Conservation (phyloP, 1,140 invertebrate genomes). For the Brachionus koreanus region DNA sequence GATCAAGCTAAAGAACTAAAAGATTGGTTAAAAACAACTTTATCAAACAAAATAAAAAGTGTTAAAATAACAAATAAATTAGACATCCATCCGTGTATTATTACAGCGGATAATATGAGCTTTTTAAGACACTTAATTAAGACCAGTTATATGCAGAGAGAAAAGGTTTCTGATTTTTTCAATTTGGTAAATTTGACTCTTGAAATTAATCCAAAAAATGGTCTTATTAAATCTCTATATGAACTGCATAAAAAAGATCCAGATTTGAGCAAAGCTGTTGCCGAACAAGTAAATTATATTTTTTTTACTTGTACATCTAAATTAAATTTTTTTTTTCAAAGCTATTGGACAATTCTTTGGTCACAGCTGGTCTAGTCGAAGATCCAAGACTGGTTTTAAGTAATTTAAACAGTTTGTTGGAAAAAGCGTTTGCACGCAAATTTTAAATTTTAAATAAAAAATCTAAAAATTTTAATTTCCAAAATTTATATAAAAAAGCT, state of each 20-base stretch:
- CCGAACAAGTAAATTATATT: conserved; percentile 66
- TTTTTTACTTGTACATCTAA: neutral
- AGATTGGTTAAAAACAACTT: conserved; percentile 66
- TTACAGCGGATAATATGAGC: conserved; percentile 91
- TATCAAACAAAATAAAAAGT: conserved; percentile 44
- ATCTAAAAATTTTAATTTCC: too few species aligned
- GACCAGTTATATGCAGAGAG: conserved; percentile 77
- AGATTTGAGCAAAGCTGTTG: conserved; percentile 75
- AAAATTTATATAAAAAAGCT: too few species aligned
- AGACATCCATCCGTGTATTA: conserved; percentile 82
- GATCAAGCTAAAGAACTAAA: conserved; percentile 72
- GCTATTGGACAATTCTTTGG: conserved; percentile 87
- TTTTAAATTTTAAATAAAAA: neutral
- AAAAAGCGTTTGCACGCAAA: conserved; percentile 60
- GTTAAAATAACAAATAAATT: conserved; percentile 70
- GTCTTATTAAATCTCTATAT: conserved; percentile 81
- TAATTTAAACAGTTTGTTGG: conserved; percentile 79
- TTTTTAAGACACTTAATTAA: conserved; percentile 87
- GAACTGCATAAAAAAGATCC: conserved; percentile 70
- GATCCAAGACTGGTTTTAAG: conserved; percentile 78
- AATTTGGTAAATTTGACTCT: conserved; percentile 80
- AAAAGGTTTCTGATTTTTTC: conserved; percentile 63
- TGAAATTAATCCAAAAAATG: conserved; percentile 88
- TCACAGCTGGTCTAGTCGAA: conserved; percentile 85
- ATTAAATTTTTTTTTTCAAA: conserved; percentile 49